Percentiles rank a stretch among this genome's conserved stretches.
These are phyloP conservation scores for Oncorhynchus kisutch DNA, from an alignment of 2,113 vertebrate species.

Conservation along the genomic window DNA sequence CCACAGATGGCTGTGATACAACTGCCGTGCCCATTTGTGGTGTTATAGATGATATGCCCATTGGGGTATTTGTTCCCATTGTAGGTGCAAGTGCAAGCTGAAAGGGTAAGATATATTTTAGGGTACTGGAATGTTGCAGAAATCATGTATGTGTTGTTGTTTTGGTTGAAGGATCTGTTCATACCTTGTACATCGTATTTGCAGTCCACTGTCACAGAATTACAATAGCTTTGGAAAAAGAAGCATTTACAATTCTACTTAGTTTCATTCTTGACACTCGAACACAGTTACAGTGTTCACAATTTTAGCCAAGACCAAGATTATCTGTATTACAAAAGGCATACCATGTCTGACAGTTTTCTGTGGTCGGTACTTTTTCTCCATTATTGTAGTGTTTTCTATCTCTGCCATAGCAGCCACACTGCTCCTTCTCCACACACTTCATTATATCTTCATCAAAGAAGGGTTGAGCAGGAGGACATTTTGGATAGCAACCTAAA, in stretches of 20 bases:
- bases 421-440: conserved; percentile 73
- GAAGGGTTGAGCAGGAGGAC: conserved; percentile 78
- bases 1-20: conserved; percentile 80
- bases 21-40: conserved; percentile 79
- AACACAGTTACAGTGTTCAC: not conserved
- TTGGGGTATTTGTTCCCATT: conserved; percentile 64
- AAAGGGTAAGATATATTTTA: not conserved
- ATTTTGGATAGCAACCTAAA: conserved; percentile 88
- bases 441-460: conserved; percentile 85
- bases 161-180: not conserved
- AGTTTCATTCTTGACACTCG: not conserved
- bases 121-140: not conserved
- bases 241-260: conserved; percentile 4
- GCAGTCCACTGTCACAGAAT: conserved; percentile 49
- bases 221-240: conserved; percentile 60
- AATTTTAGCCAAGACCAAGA: not conserved
- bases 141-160: not conserved
- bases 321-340: not conserved
- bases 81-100: conserved; percentile 83
- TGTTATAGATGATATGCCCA: conserved; percentile 77
- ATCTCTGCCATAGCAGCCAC: conserved; percentile 62
- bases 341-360: conserved; percentile 84
- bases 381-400: conserved; percentile 68
- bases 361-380: conserved; percentile 61
- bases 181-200: conserved; percentile 56